These are phyloP conservation scores for Pantherophis alleghaniensis DNA, from an alignment of 2,797 vertebrate species.

Conservation along the genomic window DNA sequence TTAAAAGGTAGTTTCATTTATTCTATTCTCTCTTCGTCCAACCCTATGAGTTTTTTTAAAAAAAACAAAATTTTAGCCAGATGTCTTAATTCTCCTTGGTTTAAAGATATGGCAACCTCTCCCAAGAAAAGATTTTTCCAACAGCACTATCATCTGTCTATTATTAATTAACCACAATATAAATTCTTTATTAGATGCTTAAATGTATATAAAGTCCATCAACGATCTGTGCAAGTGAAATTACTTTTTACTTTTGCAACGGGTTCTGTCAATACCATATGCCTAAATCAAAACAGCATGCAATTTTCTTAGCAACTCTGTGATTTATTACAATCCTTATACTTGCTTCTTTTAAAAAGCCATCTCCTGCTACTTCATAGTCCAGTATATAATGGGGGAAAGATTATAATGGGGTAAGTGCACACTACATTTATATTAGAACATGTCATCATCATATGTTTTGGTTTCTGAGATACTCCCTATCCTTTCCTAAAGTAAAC, in stretches of 20 bases:
- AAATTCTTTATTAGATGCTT: conserved; percentile 69
- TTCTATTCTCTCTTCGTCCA: background rate
- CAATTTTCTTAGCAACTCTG: conserved; percentile 49
- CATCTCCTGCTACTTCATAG: conserved; percentile 19
- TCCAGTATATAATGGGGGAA: conserved; percentile 32
- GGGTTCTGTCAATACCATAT: conserved; percentile 65
- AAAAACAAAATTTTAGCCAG: background rate
- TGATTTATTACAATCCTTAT: conserved; percentile 42
- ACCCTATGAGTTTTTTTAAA: background rate
- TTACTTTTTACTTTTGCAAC: conserved; percentile 55
- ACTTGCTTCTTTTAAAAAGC: conserved; percentile 48
- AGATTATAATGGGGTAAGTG: background rate
- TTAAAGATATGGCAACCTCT: conserved; percentile 52
- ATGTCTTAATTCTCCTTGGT: conserved; percentile 32
- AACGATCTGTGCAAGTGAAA: conserved; percentile 64
- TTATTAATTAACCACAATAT: conserved; percentile 69
- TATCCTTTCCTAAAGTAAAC: conserved; percentile 20
- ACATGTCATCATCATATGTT: background rate
- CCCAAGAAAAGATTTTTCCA: conserved; percentile 58
- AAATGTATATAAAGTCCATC: conserved; percentile 67
- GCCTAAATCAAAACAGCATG: conserved; percentile 49
- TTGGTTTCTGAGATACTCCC: conserved; percentile 1
- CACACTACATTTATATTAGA: background rate
- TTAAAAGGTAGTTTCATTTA: background rate
- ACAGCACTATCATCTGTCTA: conserved; percentile 59